Conservation (phyloP, 2,888 invertebrate genomes). For the Drosophila diplacantha region DNA sequence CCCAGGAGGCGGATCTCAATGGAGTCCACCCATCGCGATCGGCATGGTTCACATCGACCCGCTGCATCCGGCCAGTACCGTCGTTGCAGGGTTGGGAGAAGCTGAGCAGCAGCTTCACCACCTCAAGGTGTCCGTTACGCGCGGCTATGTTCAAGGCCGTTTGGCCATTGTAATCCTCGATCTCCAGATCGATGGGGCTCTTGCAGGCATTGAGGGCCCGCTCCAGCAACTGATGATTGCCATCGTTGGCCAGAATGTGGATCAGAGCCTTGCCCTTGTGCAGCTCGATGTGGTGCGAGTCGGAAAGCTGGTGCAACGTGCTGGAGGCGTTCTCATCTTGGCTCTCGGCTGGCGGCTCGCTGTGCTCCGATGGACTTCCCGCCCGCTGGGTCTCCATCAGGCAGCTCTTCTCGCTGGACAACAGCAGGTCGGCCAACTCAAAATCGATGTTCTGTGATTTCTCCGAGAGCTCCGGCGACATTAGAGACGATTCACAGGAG, state of each 20-base stretch:
- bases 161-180: conserved; percentile 87
- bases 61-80: conserved; percentile 77
- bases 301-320: conserved; percentile 76
- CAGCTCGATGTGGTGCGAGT: conserved; percentile 77
- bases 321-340: conserved; percentile 77
- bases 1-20: conserved; percentile 95
- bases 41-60: conserved; percentile 86
- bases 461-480: conserved; percentile 77
- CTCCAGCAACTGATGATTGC: conserved; percentile 84
- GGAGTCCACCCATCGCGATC: conserved; percentile 94
- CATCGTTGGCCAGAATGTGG: conserved; percentile 87
- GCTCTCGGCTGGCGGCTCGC: conserved; percentile 76
- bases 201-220: conserved; percentile 82
- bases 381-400: conserved; percentile 76
- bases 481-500: conserved; percentile 77
- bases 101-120: conserved; percentile 81
- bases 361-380: conserved; percentile 76
- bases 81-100: conserved; percentile 76
- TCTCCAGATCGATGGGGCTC: conserved; percentile 79
- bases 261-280: conserved; percentile 83
- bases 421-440: conserved; percentile 76
- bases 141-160: conserved; percentile 92
- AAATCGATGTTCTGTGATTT: conserved; percentile 78
- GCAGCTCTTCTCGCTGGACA: conserved; percentile 77
- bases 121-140: conserved; percentile 85